Evolutionary conservation across 2,113 vertebrate species (phyloP).

Genomic region (Climacteris rufus): DNA sequence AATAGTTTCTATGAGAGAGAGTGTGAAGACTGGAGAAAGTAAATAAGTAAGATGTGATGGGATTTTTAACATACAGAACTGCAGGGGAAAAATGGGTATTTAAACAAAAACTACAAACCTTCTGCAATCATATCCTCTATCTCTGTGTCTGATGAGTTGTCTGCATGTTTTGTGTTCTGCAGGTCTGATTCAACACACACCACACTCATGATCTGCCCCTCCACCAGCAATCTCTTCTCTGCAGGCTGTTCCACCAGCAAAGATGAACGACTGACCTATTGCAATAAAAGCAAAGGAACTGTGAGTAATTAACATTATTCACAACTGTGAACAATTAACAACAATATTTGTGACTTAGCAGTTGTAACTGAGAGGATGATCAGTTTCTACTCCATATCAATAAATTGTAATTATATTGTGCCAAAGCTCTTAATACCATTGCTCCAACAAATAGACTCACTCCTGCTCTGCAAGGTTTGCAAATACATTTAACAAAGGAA

Average conservation of each 20-base stretch:
- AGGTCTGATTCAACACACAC: conserved; percentile 80
- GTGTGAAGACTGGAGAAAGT: no score
- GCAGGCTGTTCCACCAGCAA: conserved; percentile 81
- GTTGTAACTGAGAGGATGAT: neutral
- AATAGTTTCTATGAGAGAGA: no score
- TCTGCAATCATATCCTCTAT: conserved; percentile 84
- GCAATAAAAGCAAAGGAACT: conserved; percentile 19
- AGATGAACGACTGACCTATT: conserved; percentile 83
- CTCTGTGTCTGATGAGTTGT: conserved; percentile 87
- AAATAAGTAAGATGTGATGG: no score
- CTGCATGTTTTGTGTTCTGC: conserved; percentile 81
- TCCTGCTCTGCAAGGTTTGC: neutral
- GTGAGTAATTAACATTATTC: neutral
- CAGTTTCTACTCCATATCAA: neutral
- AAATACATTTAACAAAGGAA: neutral
- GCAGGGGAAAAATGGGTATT: neutral
- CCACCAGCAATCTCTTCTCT: conserved; percentile 78
- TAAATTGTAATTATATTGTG: neutral
- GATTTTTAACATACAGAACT: neutral
- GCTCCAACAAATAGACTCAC: neutral
- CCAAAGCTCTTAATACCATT: neutral
- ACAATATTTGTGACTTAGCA: neutral
- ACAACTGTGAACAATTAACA: neutral
- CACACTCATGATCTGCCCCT: conserved; percentile 76
- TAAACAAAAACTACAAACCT: conserved; percentile 71